Base-by-base conservation (phyloP, 2,888 invertebrate genomes). In the Byasa hedistus region DNA sequence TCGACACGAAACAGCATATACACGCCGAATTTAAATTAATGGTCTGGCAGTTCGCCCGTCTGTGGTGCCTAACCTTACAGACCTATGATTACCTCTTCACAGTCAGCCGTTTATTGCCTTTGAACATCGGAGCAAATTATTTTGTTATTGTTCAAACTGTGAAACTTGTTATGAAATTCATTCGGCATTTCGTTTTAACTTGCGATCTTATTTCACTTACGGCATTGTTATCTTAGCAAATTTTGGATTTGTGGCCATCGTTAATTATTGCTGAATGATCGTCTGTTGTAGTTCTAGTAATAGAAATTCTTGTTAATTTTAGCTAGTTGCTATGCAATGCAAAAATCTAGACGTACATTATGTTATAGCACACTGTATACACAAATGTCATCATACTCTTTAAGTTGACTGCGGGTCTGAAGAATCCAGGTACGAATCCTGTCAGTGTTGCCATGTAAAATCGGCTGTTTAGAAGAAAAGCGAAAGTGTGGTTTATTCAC, bases 1-100 rank as follows among this genome's bases (percentile, higher is more conserved):
- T 71, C 70, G 68, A 69, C 66, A 58, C 68, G 44, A 68, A 70
- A 69, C 68, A 69, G 69, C 69, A 59, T 63, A 71, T 68, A 68
- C 73, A 66, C 72, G 72, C 69, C 68, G 66, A 64, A 66, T 61
- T 65, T 59, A 60, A 63, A 66, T 65, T 61, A 65, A 68, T 67
- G 65, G 58, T 22, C 51, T 51, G 55, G 59, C 61, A 63, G 24
- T 21, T 36, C 48, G 61, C 52, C 64, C 58, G 54, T 21, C 59
- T 36, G 8, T 32, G 32, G 8, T 36, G 58, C 48, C 54, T 57
- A 52, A 61, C 57, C 61, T 62, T 58, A 44, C 51, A 60, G 61
- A 62, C 57, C 57, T 61, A 61, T 57, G 36, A 66, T 61, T 66
- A 61, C 52, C 8, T 52, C 57, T 52, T 36, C 65, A 19, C 19